Base-by-base conservation (phyloP, 2,888 invertebrate species). In the Epinotia nisella region DNA sequence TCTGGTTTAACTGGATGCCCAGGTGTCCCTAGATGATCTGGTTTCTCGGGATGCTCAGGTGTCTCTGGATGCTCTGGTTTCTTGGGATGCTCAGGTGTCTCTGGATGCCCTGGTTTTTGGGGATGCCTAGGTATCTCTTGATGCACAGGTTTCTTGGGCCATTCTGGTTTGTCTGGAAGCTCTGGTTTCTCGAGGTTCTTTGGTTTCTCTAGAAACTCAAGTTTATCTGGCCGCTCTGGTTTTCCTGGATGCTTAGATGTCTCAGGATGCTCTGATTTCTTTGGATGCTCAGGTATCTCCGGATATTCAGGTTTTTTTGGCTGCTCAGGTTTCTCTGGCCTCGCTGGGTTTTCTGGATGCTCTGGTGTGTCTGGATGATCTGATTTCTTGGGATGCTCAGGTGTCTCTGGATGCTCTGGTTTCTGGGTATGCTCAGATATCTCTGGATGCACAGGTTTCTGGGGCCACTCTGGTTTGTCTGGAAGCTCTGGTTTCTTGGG, bases 181-280 rank as follows among this genome's bases (percentile, higher is more conserved):
- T 11, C 39, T 51, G 51, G 58, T 13, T 58, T 7, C 3, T 10
- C 45, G 0, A 58, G 58, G 2, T 29, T 29, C 1, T 21, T 35
- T 35, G 65, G 58, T 17, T 21, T 1, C 0, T 15, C 39, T 13
- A 17, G 49, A 2, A 49, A 1, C 15, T 56, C 53, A 45, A 45
- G 39, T 29, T 61, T n/a, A n/a, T 61, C 64, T 68, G 59, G 58
- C 59, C 35, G 29, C 41, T 45, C 24, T 59, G 64, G 59, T 39
- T 7, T 15, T 0, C 5, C 70, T 24, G 62, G 70, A 17, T 39
- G 11, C 0, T 39, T 45, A 21, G 58, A 45, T 3, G 9, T n/a
- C 13, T 58, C 19, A 2, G 68, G 21, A 0, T 35, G 10, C 1
- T 10, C 39, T 49, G 51, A 49, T 13, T 58, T 5, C 2, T 10